These are phyloP conservation scores for Phrynocephalus guinanensis DNA, from an alignment of 2,797 vertebrate species.

Conservation along the genomic window DNA sequence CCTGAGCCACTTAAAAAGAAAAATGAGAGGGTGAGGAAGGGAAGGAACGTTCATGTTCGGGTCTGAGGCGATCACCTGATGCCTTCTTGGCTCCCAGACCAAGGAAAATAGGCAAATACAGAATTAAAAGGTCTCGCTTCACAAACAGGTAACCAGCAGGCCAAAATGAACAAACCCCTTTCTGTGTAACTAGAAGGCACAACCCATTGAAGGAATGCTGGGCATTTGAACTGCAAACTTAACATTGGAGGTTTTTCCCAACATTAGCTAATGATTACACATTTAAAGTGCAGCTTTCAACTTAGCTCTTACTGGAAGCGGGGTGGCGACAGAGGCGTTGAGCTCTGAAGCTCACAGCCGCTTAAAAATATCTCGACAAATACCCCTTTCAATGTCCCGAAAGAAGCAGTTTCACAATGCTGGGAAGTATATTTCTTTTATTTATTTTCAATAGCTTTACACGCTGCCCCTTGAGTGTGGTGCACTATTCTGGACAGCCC, in stretches of 20 bases:
- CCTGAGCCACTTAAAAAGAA: not conserved
- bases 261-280: not conserved
- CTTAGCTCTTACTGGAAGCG: not conserved
- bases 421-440: too few relatives aligned
- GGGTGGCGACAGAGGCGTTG: too few relatives aligned
- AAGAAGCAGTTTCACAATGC: too few relatives aligned
- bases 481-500: too few relatives aligned
- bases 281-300: not conserved
- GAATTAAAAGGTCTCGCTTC: not conserved
- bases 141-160: not conserved
- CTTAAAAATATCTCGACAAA: too few relatives aligned
- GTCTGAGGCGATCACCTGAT: not conserved
- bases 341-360: too few relatives aligned
- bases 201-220: not conserved
- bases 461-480: too few relatives aligned
- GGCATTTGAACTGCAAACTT: not conserved
- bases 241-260: not conserved
- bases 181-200: not conserved
- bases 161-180: not conserved
- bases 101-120: not conserved
- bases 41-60: accelerated
- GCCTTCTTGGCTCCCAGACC: not conserved
- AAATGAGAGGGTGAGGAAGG: not conserved
- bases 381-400: too few relatives aligned
- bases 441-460: too few relatives aligned